Base-by-base conservation (phyloP, 1,140 invertebrate species). In the Episyrphus balteatus region DNA sequence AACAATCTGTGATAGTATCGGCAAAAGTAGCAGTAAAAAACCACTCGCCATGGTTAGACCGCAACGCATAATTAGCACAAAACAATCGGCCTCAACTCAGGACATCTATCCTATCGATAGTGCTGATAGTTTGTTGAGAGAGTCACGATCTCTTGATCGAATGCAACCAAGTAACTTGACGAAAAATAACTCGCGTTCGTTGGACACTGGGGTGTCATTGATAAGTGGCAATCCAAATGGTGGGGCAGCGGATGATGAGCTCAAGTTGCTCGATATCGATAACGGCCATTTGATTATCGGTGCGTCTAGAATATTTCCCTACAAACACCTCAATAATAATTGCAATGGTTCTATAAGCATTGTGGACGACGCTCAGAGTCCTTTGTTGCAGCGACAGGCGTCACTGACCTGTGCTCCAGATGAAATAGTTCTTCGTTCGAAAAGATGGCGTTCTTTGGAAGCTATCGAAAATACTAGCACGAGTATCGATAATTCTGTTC, bases 381-480 rank as follows among this genome's bases (percentile, higher is more conserved):
- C 76, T 10, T 52, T 81, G 44, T 56, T 81, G n/a, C 70, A 69
- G 14, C 57, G 68, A 40, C 58, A 75, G 71, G 57, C 73, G 59
- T 69, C 73, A 53, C 58, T 76, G 54, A 55, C 68, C 62, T 38
- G 62, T 66, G 46, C 72, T 57, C 53, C 73, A 65, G 59, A 68
- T 54, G 58, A 75, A 64, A 57, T 66, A 66, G 38, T 67, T 61
- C 57, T 68, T 54, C 71, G 70, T 19, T 65, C 76, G 18, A 84
- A 85, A 66, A 75, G 81, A 55, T 88, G 84, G 80, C 78, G 77
- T 53, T 88, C 85, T n/a, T 68, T 87, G 18, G 84, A 88, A 71
- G 76, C 79, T 52, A 70, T 82, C 17, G 74, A 69, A 10, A 61
- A 73, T 73, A 56, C 71, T 60, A 56, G 76, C 58, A 55, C 67